Percentiles rank a stretch among this genome's conserved stretches.
These are phyloP conservation scores for Cantharis rufa DNA, from an alignment of 2,888 invertebrate species.

Conservation along the genomic window DNA sequence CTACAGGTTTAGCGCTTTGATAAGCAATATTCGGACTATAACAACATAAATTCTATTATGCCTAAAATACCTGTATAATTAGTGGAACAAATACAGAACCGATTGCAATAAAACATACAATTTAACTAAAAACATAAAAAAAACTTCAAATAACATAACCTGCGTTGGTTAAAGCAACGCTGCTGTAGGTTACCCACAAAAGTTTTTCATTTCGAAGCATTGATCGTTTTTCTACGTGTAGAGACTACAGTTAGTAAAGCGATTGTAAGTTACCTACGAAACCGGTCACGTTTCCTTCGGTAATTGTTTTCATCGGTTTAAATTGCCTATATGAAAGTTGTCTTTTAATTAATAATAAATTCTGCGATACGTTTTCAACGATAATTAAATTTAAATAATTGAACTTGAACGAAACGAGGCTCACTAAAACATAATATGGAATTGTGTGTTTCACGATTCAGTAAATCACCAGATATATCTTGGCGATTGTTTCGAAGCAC, in stretches of 20 bases:
- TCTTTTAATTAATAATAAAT: not conserved
- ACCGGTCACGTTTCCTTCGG: not conserved
- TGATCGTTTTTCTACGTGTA: slow-evolving; percentile 3
- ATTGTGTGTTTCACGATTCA: not conserved
- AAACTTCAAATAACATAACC: not conserved
- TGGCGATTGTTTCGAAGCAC: not conserved
- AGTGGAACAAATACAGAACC: not conserved
- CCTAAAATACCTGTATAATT: not conserved
- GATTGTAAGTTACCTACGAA: not conserved
- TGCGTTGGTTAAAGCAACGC: not conserved
- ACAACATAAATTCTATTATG: not conserved
- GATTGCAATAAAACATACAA: not conserved
- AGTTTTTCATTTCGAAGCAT: not conserved
- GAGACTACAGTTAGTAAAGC: not conserved
- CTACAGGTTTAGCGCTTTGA: not conserved
- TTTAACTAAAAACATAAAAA: not conserved
- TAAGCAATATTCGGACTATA: not conserved
- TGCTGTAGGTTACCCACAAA: not conserved
- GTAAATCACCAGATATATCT: not conserved
- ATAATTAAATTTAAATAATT: not conserved
- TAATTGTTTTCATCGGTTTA: slow-evolving; percentile 1
- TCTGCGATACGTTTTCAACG: not conserved
- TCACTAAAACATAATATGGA: not conserved
- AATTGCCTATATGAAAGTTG: not conserved
- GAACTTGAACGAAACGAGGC: not conserved